Evolutionary conservation across 2,888 invertebrate species (phyloP), one percentile per base, ranked within the genome.

Genomic region (Leptopterna dolabrata): DNA sequence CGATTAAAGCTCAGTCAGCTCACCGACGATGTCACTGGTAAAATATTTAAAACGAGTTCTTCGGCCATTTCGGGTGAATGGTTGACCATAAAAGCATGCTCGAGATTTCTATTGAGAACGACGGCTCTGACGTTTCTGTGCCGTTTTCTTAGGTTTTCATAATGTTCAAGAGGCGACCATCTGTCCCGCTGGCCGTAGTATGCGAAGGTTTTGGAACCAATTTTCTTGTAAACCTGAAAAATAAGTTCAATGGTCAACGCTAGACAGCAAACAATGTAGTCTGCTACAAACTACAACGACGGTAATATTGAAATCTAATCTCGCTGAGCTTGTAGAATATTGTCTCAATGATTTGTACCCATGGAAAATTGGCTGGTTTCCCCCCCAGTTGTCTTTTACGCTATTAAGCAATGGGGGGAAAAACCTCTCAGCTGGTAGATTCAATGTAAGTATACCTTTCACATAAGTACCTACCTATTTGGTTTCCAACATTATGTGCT

Each of bases 81-180:
- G 14, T 86, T 81, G 14, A 89, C 76, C 24, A 89, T 88, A 83
- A 90, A 90, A 14, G 89, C 87, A 76, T 90, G 90, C 16, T 82
- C 81, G 76, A 89, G 88, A 29, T 88, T 89, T 9, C 85, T 84
- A 0, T 89, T 89, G 1, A 90, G 27, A 27, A 89, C 78, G 16
- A 41, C 83, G 27, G 88, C 88, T 45, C 73, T 55, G 30, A 88
- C 87, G 63, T 88, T 76, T 13, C 89, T 89, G 70, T 87, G 85
- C 41, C 84, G 63, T 36, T 92, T 90, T 89, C 93, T 93, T 87
- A 98, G 92, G 88, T 95, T 94, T 36, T 95, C 92, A 91, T 94
- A 96, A 91, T 95, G 96, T 63, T 92, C 92, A 0, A 94, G 90
- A 0, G 98, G 98, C 82, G 95, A 95, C 98, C 98, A 99, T 9